phyloP scores from a whole-genome alignment of 2,797 vertebrate species.

The Galago senegalensis region DNA sequence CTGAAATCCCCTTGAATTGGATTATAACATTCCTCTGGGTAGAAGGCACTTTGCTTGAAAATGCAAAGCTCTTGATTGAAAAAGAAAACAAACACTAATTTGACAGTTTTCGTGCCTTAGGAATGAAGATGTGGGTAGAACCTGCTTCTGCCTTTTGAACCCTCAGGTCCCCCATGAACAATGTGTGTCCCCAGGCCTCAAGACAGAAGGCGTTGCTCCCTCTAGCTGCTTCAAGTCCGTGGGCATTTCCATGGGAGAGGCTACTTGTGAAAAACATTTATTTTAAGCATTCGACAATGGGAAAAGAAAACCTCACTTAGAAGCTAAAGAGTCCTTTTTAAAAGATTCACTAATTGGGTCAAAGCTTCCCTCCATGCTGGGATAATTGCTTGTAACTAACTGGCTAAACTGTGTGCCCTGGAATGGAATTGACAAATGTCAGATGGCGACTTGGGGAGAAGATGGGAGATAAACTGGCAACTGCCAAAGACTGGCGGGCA shows the following conservation, averaged over 20 bases:
- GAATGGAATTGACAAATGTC: slow-evolving; percentile 16
- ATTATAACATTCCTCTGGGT: slow-evolving; percentile 78
- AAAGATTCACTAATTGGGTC: neutral
- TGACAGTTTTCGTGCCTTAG: slow-evolving; percentile 47
- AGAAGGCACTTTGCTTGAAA: slow-evolving; percentile 73
- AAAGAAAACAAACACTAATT: slow-evolving; percentile 80
- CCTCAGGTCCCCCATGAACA: neutral
- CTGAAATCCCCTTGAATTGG: slow-evolving; percentile 78
- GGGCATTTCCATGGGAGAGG: neutral
- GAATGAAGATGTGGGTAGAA: slow-evolving; percentile 44
- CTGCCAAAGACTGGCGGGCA: neutral
- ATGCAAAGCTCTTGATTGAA: slow-evolving; percentile 73
- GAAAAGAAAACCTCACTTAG: slow-evolving; percentile 37
- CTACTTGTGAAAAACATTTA: neutral
- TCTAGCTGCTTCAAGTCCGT: neutral
- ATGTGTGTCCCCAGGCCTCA: neutral
- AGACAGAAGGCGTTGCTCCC: neutral
- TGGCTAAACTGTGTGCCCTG: slow-evolving; percentile 30
- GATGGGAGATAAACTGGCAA: neutral
- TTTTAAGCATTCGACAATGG: neutral
- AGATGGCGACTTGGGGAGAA: neutral
- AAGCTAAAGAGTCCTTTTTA: slow-evolving; percentile 43
- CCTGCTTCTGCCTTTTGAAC: neutral
- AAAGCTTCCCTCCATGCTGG: neutral
- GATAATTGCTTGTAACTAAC: slow-evolving; percentile 62